Base-by-base conservation (phyloP, 1,140 invertebrate species). In the Magallana ariakensis region DNA sequence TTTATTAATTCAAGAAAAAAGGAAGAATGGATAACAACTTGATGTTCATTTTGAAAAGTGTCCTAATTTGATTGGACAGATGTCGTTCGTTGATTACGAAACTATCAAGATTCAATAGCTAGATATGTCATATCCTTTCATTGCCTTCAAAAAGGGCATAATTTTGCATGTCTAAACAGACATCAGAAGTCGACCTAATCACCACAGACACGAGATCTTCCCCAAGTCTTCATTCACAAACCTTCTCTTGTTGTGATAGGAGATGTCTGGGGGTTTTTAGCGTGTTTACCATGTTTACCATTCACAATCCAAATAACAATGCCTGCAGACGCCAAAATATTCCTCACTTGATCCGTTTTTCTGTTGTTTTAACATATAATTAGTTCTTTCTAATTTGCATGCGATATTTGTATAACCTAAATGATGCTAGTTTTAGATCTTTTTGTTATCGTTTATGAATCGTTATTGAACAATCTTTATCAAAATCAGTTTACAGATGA, bases 331-430 rank as follows among this genome's bases (percentile, higher is more conserved):
- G 66, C 66, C 66, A 75, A 75, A 75, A 22, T 75, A 75, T 33
- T 26, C 66, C 26, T 13, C 26, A 33, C 22, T 19, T 26, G 66
- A 46, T 26, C 22, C 66, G 11, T 26, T 75, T 75, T 75, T 62
- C 66, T 75, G 66, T 75, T 75, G 66, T 33, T 33, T 26, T 75
- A 33, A 75, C 66, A 8, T 75, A 75, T 26, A 26, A 75, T 75
- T 75, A 75, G 66, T 13, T 75, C 66, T 3, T 3, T 75, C 33
- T 75, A 19, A 66, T 19, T 66, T 66, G 19, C 9, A 22, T 10
- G 22, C 22, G 10, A 75, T 75, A 26, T 75, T 26, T 75, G 66
- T 7, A 11, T 75, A 11, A 75, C 66, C 66, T 75, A 10, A 13
- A 13, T 75, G 66, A n/a, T 7, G 7, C 16, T 15, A 16, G 5